Evolutionary conservation across 1,140 invertebrate genomes (phyloP).

Genomic region (Zaprionus ornatus): DNA sequence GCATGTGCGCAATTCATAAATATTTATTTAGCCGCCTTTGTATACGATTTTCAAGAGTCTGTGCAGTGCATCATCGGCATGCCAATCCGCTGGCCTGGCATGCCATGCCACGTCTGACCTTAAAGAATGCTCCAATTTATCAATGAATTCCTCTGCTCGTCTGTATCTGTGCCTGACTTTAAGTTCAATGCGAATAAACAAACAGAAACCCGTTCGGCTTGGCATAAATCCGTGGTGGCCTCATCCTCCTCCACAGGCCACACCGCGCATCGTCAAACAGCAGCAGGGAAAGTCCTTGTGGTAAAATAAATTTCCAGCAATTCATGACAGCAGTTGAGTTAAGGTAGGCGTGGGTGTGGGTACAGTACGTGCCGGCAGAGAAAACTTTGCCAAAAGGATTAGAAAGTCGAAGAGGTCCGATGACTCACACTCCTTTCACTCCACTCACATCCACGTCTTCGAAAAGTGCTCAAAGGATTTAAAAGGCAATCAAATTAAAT

Average conservation of each 20-base stretch:
- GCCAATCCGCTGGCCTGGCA: slow-evolving; percentile 25
- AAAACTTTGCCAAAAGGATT: slow-evolving; percentile 67
- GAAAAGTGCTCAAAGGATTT: slow-evolving; percentile 59
- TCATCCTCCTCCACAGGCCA: neutral
- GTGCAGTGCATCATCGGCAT: slow-evolving; percentile 39
- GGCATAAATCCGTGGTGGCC: slow-evolving; percentile 47
- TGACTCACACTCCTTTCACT: neutral
- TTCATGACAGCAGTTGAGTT: slow-evolving; percentile 64
- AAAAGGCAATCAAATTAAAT: slow-evolving; percentile 81
- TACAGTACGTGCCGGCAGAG: slow-evolving; percentile 66
- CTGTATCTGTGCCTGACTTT: slow-evolving; percentile 37
- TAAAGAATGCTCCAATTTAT: slow-evolving; percentile 61
- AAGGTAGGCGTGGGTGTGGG: slow-evolving; percentile 31
- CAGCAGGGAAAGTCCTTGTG: slow-evolving; percentile 56
- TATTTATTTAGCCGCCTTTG: slow-evolving; percentile 65
- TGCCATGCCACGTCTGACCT: slow-evolving; percentile 33
- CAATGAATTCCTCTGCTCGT: slow-evolving; percentile 52
- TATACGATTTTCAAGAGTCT: slow-evolving; percentile 23
- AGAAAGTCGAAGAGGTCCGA: slow-evolving; percentile 43
- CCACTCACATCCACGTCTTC: neutral
- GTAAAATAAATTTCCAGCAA: slow-evolving; percentile 77
- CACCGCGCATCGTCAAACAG: slow-evolving; percentile 32
- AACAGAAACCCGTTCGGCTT: slow-evolving; percentile 50
- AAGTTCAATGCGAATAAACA: slow-evolving; percentile 68
- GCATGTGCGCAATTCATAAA: slow-evolving; percentile 72